Percentiles rank a stretch among this genome's conserved stretches.
Conservation (phyloP, 2,888 invertebrate species). For the Ditylenchus weischeri region DNA sequence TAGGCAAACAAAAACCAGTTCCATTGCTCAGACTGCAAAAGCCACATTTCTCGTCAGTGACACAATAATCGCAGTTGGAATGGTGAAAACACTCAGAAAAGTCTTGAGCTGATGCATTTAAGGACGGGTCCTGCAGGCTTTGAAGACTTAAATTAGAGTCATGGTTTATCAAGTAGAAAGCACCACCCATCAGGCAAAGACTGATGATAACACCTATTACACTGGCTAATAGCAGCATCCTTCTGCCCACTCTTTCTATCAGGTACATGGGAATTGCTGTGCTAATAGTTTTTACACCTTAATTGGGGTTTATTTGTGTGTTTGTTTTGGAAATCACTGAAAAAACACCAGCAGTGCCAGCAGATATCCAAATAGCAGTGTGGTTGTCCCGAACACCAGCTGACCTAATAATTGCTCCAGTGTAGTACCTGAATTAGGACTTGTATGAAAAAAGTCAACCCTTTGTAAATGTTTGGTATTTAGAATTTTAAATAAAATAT, state of each 20-base stretch:
- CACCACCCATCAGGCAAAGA: constrained; percentile 48
- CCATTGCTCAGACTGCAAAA: constrained; percentile 25
- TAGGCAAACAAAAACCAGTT: constrained; percentile 39
- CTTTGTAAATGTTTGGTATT: too few relatives aligned
- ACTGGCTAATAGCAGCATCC: constrained; percentile 44
- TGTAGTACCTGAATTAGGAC: constrained; percentile 42
- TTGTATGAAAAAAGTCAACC: not conserved
- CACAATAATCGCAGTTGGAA: constrained; percentile 61
- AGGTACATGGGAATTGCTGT: constrained; percentile 45
- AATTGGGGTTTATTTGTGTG: not conserved
- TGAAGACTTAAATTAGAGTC: constrained; percentile 29
- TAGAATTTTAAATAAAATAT: too few relatives aligned
- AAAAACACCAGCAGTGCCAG: constrained; percentile 22
- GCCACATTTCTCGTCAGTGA: constrained; percentile 61
- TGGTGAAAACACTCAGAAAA: constrained; percentile 36
- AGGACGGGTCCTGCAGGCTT: not conserved
- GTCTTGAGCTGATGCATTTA: constrained; percentile 42
- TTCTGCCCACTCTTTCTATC: constrained; percentile 46
- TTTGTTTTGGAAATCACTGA: not conserved
- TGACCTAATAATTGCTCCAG: constrained; percentile 49
- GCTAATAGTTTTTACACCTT: constrained; percentile 38
- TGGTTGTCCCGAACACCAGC: constrained; percentile 50
- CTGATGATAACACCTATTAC: constrained; percentile 49
- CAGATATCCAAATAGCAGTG: constrained; percentile 50
- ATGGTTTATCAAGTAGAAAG: constrained; percentile 46